Percentiles rank a stretch among this genome's conserved stretches.
These are phyloP conservation scores for Napeogenes inachia DNA, from an alignment of 2,888 invertebrate species.

Conservation along the genomic window DNA sequence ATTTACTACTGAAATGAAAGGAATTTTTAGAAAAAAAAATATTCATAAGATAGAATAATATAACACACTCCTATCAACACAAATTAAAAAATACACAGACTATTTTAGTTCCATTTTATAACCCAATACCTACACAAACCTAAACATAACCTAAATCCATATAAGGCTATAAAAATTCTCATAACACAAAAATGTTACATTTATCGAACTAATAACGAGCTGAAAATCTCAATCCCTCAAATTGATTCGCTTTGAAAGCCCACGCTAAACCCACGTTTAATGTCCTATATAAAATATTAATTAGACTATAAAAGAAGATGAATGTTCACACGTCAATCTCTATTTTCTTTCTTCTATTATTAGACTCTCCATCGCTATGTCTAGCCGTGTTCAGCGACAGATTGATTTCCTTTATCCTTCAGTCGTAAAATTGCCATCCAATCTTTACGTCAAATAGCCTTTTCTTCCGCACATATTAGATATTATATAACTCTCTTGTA, in stretches of 20 bases:
- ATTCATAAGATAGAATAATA: too few relatives aligned
- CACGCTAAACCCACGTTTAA: conserved; percentile 4
- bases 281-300: conserved; percentile 14
- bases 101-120: too few relatives aligned
- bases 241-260: conserved; percentile 12
- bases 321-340: conserved; percentile 25
- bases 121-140: too few relatives aligned
- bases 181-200: too few relatives aligned
- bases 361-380: conserved; percentile 25
- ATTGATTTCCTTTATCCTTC: conserved; percentile 43
- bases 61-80: too few relatives aligned
- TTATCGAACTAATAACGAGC: too few relatives aligned
- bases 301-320: conserved; percentile 28
- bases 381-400: conserved; percentile 37
- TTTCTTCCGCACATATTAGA: conserved; percentile 9
- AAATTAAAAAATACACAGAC: too few relatives aligned
- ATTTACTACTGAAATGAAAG: too few relatives aligned
- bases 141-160: too few relatives aligned
- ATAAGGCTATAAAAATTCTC: too few relatives aligned
- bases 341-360: conserved; percentile 16
- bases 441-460: conserved; percentile 35
- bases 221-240: neutral
- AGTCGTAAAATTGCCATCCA: conserved; percentile 29
- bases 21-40: too few relatives aligned
- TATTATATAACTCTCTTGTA: neutral